Conservation (phyloP, 2,113 vertebrate genomes). For the Phaethornis superciliosus region DNA sequence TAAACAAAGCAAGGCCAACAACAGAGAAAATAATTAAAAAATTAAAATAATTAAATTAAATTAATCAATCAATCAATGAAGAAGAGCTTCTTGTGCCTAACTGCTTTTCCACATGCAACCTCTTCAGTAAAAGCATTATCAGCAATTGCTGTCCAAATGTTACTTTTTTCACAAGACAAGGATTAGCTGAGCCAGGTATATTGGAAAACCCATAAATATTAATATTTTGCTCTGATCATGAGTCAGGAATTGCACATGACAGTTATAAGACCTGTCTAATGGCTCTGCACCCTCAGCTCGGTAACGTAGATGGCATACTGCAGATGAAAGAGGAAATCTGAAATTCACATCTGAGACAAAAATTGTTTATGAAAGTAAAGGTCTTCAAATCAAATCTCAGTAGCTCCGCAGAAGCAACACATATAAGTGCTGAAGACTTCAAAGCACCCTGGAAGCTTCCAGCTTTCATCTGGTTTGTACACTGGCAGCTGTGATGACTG, state of each 20-base stretch:
- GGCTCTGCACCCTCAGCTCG: neutral
- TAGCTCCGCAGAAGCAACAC: neutral
- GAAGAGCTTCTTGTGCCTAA: neutral
- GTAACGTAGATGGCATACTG: neutral
- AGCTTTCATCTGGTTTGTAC: neutral
- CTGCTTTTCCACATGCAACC: neutral
- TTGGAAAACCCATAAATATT: neutral
- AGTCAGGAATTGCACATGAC: neutral
- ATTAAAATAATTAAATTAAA: no score
- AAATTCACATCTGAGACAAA: conserved; percentile 21
- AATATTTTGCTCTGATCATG: neutral
- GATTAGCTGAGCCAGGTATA: neutral
- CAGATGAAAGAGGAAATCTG: conserved; percentile 8
- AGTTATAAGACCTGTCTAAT: neutral
- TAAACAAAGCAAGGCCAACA: neutral
- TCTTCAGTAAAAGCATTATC: neutral
- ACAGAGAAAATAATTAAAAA: neutral
- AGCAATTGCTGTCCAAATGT: neutral
- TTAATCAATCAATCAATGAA: neutral
- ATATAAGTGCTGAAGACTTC: neutral
- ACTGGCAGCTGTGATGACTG: neutral
- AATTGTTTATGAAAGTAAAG: conserved; percentile 24
- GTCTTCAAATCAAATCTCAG: conserved; percentile 4
- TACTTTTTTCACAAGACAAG: neutral
- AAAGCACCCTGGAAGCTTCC: neutral